Evolutionary conservation across 2,888 invertebrate species (phyloP).

Genomic region (Drosophila mulleri): DNA sequence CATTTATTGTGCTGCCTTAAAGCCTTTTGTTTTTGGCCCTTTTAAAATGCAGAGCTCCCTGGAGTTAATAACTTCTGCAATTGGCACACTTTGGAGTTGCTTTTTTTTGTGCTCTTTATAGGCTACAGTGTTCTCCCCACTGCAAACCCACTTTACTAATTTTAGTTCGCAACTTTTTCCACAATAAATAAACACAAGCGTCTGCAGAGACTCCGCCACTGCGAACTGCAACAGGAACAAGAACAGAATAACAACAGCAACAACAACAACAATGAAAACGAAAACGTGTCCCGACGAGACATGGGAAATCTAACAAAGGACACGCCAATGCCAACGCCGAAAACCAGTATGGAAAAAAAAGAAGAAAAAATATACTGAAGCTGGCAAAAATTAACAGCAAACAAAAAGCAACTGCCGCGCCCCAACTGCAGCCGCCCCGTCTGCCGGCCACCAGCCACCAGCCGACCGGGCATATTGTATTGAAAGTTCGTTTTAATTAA

Average conservation of each 20-base stretch:
- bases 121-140: constrained; percentile 39
- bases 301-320: constrained; percentile 73
- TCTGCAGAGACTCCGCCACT: constrained; percentile 58
- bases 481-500: constrained; percentile 80
- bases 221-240: constrained; percentile 32
- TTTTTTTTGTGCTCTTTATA: constrained; percentile 29
- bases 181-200: constrained; percentile 68
- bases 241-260: constrained; percentile 26
- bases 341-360: constrained; percentile 33
- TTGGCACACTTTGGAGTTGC: constrained; percentile 65
- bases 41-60: constrained; percentile 11
- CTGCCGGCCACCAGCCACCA: background rate
- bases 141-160: constrained; percentile 66
- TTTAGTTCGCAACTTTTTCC: constrained; percentile 74
- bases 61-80: constrained; percentile 60
- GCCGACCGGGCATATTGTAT: constrained; percentile 70
- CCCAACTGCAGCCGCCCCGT: constrained; percentile 12
- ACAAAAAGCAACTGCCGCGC: constrained; percentile 59
- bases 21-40: constrained; percentile 14
- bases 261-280: constrained; percentile 42
- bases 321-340: constrained; percentile 49
- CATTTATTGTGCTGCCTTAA: constrained; percentile 10
- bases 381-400: constrained; percentile 71
- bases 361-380: constrained; percentile 20
- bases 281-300: constrained; percentile 62